These are phyloP conservation scores for Hyles vespertilio DNA, from an alignment of 1,140 invertebrate genomes.

Conservation along the genomic window DNA sequence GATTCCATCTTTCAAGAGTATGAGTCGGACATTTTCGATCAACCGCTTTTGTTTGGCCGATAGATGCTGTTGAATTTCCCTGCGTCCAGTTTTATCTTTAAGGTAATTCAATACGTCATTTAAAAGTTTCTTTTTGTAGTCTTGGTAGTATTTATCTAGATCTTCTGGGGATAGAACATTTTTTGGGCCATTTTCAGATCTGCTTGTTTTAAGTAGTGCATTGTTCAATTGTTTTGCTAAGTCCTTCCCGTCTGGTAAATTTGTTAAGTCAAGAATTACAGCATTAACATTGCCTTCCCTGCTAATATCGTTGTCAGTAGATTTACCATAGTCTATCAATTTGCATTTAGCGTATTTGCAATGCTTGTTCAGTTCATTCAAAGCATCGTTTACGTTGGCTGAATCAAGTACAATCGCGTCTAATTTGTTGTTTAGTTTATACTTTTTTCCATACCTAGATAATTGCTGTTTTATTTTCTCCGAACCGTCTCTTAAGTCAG, in stretches of 20 bases:
- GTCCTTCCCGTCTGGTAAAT: conserved; percentile 1
- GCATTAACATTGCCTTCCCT: conserved; percentile 2
- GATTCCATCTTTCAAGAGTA: neutral
- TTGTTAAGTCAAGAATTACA: conserved; percentile 5
- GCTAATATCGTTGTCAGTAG: neutral
- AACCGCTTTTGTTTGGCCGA: conserved; percentile 11
- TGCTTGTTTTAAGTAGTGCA: neutral
- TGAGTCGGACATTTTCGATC: neutral
- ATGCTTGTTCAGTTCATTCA: neutral
- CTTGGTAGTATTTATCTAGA: conserved; percentile 3
- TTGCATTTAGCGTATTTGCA: neutral
- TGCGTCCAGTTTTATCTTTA: neutral
- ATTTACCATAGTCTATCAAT: no score
- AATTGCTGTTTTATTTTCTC: conserved; percentile 4
- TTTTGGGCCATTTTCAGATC: neutral
- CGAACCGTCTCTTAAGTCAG: neutral
- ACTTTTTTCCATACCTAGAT: conserved; percentile 6
- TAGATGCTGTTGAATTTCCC: neutral
- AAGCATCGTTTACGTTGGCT: conserved; percentile 7
- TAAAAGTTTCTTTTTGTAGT: neutral
- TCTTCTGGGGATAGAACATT: conserved; percentile 2
- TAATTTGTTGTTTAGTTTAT: conserved; percentile 18
- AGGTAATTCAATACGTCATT: conserved; percentile 1
- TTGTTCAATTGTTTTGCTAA: conserved; percentile 7
- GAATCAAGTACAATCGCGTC: conserved; percentile 18